These are phyloP conservation scores for Eupithecia dodoneata DNA, from an alignment of 2,888 invertebrate species.

Conservation along the genomic window DNA sequence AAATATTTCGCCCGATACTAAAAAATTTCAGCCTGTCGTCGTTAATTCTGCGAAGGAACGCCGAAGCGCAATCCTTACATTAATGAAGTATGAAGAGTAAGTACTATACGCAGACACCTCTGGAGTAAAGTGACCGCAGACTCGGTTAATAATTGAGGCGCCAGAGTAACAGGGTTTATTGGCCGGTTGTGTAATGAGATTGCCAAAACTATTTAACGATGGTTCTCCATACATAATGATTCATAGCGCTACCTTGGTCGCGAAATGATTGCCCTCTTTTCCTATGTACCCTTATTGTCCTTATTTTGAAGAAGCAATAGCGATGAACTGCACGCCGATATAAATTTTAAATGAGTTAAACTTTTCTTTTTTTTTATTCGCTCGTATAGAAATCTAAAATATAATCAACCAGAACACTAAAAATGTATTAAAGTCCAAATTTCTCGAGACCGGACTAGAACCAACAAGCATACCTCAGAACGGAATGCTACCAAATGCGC, in stretches of 20 bases:
- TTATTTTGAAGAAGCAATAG: neutral
- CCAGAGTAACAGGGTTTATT: conserved; percentile 52
- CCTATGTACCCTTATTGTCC: neutral
- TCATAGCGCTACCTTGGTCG: conserved; percentile 31
- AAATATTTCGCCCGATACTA: neutral
- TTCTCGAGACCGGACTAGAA: no score
- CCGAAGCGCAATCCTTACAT: conserved; percentile 31
- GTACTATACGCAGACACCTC: neutral
- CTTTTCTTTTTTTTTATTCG: no score
- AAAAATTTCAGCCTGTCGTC: neutral
- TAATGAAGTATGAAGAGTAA: conserved; percentile 47
- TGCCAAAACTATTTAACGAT: conserved; percentile 54
- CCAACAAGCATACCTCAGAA: no score
- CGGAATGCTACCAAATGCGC: no score
- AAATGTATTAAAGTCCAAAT: no score
- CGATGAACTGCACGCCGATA: neutral
- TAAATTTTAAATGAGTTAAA: no score
- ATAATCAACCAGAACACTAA: no score
- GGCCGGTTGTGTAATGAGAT: conserved; percentile 52
- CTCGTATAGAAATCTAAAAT: no score
- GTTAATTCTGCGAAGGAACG: conserved; percentile 6
- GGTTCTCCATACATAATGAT: conserved; percentile 43
- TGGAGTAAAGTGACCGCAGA: conserved; percentile 55
- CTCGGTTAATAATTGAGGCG: conserved; percentile 60
- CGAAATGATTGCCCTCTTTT: neutral